Evolutionary conservation across 2,888 invertebrate species (phyloP).

Genomic region (Cheilosia pagana): DNA sequence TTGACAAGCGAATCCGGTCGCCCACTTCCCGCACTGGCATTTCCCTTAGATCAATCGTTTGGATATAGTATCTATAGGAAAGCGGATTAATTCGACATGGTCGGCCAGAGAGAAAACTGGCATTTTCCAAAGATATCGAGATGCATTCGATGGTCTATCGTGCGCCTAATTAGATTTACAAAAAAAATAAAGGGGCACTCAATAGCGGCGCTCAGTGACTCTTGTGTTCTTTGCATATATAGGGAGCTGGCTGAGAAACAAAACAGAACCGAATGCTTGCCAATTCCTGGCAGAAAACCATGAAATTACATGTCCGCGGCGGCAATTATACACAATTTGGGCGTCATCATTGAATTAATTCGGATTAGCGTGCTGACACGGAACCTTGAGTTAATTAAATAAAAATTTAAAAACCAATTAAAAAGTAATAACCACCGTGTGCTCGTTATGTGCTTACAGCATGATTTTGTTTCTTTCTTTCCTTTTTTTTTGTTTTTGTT

Average conservation of each 20-base stretch:
- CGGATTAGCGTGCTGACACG: conserved; percentile 60
- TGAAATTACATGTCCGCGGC: conserved; percentile 57
- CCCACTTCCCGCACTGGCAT: conserved; percentile 7
- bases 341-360: conserved; percentile 63
- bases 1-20: conserved; percentile 73
- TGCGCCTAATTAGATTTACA: conserved; percentile 55
- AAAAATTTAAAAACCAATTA: conserved; percentile 74
- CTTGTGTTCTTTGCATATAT: conserved; percentile 26
- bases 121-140: conserved; percentile 13
- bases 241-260: conserved; percentile 2
- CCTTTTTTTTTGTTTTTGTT: conserved; percentile 1
- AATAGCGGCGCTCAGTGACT: conserved; percentile 29
- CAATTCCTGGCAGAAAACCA: conserved; percentile 29
- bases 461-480: conserved; percentile 28
- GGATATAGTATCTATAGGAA: neutral
- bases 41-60: neutral
- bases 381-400: conserved; percentile 67
- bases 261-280: neutral
- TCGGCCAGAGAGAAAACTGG: conserved; percentile 33
- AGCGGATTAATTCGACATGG: conserved; percentile 53
- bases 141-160: conserved; percentile 48
- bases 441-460: conserved; percentile 22
- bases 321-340: conserved; percentile 48
- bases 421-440: conserved; percentile 62
- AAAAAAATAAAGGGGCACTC: conserved; percentile 8